Conservation (phyloP, 2,113 vertebrate species). For the Chunga burmeisteri region DNA sequence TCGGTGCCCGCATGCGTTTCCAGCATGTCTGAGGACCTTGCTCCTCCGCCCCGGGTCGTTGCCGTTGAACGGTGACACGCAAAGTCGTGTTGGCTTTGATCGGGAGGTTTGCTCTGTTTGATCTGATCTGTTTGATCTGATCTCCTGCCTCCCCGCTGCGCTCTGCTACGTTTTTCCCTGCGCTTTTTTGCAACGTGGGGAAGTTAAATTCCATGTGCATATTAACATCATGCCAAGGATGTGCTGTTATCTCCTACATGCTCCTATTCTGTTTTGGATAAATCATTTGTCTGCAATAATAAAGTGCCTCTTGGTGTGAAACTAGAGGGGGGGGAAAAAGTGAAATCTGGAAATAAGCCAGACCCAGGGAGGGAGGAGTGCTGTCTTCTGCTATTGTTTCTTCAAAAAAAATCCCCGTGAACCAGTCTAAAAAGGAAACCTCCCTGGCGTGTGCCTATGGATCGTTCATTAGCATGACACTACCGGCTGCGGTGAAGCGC, state of each 20-base stretch:
- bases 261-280: background rate
- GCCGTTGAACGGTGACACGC: background rate
- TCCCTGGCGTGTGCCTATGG: background rate
- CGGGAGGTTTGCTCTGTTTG: background rate
- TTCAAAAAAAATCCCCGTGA: background rate
- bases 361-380: background rate
- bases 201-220: background rate
- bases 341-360: background rate
- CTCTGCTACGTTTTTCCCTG: background rate
- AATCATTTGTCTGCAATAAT: background rate
- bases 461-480: background rate
- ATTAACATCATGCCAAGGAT: fast-evolving
- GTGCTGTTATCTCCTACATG: background rate
- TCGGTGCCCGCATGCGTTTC: background rate
- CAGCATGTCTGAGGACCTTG: background rate
- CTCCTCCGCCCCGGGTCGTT: background rate
- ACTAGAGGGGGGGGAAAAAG: background rate
- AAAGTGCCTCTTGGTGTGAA: background rate
- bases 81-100: background rate
- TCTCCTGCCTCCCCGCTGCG: background rate
- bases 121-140: conserved; percentile 14
- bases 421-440: background rate
- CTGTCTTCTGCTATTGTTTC: background rate
- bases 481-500: fast-evolving
- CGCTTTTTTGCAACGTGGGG: background rate